Evolutionary conservation across 2,113 vertebrate genomes (phyloP).

Genomic region (Orcinus orca): DNA sequence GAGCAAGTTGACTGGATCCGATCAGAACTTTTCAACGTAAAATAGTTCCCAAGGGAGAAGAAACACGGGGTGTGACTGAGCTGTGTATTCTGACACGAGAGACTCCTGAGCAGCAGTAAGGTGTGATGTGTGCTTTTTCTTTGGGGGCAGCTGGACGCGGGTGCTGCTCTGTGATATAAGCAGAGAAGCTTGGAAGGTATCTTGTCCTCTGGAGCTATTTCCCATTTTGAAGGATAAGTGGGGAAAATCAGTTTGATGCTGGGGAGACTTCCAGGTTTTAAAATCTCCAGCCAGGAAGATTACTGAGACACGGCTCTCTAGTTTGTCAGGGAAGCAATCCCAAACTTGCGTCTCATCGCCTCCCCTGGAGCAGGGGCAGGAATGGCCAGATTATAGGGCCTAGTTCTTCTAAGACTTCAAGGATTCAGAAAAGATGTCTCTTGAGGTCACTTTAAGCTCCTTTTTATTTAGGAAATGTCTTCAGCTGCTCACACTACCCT

Average conservation of each 20-base stretch:
- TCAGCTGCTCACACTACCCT: background rate
- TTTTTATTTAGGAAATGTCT: slow-evolving; percentile 20
- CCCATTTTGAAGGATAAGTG: background rate
- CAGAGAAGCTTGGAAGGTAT: background rate
- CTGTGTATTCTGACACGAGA: background rate
- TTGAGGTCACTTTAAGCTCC: background rate
- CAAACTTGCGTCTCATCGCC: background rate
- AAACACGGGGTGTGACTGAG: background rate
- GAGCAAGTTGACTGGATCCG: background rate
- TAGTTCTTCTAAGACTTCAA: background rate
- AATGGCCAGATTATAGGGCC: background rate
- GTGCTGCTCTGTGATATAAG: background rate
- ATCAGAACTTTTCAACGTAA: background rate
- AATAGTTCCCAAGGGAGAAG: background rate
- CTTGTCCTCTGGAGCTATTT: background rate
- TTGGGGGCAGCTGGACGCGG: background rate
- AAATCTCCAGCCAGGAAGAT: no score
- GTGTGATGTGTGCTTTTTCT: background rate
- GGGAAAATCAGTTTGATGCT: background rate
- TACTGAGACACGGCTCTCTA: background rate
- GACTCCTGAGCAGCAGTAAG: no score
- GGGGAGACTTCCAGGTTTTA: background rate
- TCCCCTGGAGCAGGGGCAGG: background rate
- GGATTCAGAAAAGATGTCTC: background rate
- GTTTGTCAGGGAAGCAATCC: background rate